Base-by-base conservation (phyloP, 2,888 invertebrate genomes). In the Ethmia dodecea region DNA sequence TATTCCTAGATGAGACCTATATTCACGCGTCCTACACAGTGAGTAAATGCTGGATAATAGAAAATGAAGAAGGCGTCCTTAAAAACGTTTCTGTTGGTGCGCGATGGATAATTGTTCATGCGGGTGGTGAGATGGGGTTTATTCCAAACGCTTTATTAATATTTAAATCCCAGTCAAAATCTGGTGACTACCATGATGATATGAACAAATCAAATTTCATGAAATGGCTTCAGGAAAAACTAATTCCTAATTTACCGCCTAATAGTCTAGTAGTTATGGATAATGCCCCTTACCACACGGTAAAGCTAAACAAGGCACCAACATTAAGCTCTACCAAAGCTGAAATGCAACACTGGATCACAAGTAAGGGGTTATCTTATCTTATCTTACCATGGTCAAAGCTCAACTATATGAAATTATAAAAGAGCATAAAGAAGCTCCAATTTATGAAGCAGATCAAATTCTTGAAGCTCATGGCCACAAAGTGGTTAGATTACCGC, bases 1-100 rank as follows among this genome's bases (percentile, higher is more conserved):
- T 40, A 16, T 20, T 41, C 38, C 31, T 54, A n/a, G 52, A 55
- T 45, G 54, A 55, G 30, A 55, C 49, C 28, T 53, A 55, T 49
- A 29, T 53, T 13, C 52, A 56, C 29, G 27, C 32, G 2, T 46
- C 43, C 2, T 48, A 46, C 28, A 52, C 45, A 33, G 13, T 47
- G 11, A 43, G 35, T 12, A 50, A 42, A 42, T 51, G 49, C 33
- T 51, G 53, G 49, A 45, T 52, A 18, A 40, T 42, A 3, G 28
- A 33, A 9, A 30, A 42, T 29, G 9, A 12, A n/a, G 8, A 13
- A 8, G 24, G 29, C 3, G 25, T 35, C 3, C 6, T 4, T 9
- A 2, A 28, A 11, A 8, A 34, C n/a, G 24, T 28, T 28, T 30
- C 30, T 12, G 26, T 16, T 13, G 26, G 26, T 9, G 26, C n/a